Base-by-base conservation (phyloP, 2,888 invertebrate species). In the Platyscelio sp. region DNA sequence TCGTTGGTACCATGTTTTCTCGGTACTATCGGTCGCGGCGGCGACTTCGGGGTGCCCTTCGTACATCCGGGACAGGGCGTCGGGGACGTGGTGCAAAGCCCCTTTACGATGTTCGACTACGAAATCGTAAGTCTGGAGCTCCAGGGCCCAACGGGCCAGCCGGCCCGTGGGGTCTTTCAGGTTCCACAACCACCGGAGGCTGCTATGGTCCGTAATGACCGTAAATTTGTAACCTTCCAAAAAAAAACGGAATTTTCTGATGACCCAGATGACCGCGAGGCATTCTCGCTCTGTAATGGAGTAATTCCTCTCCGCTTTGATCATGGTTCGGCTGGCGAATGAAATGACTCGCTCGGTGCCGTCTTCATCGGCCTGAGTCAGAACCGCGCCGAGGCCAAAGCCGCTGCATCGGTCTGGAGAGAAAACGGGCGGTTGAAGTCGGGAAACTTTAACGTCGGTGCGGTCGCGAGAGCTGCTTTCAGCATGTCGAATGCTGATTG, bases 171-270 rank as follows among this genome's bases (percentile, higher is more conserved):
- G 61, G 33, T 5, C 9, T 33, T 33, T 33, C 33, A 33, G 5
- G 9, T 77, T 86, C 18, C 80, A 76, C 3, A 90, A 58, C 90
- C 88, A 91, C 0, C 63, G 29, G 0, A 90, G 71, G 26, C 86
- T 87, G 20, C 78, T 63, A 20, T 90, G 89, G 33, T 7, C 6
- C 33, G 9, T 9, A 9, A 9, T 33, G 33, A 33, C 5, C 6
- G 33, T 7, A 33, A 7, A 33, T 33, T 33, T n/a, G n/a, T n/a
- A n/a, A n/a, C n/a, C 49, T 11, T 49, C 49, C 20, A 49, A 11
- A 11, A 20, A 49, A 20, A 18, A 49, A 20, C 49, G 54, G 27
- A 11, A 26, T 13, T 56, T 56, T 15, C 13, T 9, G 3, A 26
- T 20, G 18, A 20, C 49, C 20, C 49, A 49, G 3, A 49, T 18